Conservation (phyloP, 2,888 invertebrate genomes). For the Meliscaeva auricollis region DNA sequence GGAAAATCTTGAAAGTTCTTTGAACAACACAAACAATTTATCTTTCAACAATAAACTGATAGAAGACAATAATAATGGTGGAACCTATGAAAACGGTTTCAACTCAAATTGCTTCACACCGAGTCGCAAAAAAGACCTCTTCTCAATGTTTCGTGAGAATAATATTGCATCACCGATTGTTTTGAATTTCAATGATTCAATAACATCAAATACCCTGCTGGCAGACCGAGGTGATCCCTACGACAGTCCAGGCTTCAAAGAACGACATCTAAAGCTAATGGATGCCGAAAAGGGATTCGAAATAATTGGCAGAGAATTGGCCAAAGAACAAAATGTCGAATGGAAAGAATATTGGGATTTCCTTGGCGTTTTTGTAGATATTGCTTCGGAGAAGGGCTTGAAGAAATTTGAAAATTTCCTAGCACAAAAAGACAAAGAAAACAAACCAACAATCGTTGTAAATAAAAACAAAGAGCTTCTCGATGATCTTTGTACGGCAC, state of each 20-base stretch:
- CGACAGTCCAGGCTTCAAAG: slow-evolving; percentile 80
- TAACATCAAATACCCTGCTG: slow-evolving; percentile 31
- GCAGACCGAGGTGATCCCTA: slow-evolving; percentile 64
- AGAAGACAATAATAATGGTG: slow-evolving; percentile 69
- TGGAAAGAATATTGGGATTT: slow-evolving; percentile 99
- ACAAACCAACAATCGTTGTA: slow-evolving; percentile 47
- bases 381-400: slow-evolving; percentile 90
- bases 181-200: slow-evolving; percentile 69
- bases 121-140: slow-evolving; percentile 78
- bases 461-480: slow-evolving; percentile 69
- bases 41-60: slow-evolving; percentile 29
- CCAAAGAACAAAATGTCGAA: slow-evolving; percentile 89
- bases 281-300: slow-evolving; percentile 96
- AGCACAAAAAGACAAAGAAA: slow-evolving; percentile 73
- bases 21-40: slow-evolving; percentile 25
- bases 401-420: slow-evolving; percentile 90
- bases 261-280: slow-evolving; percentile 85
- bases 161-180: slow-evolving; percentile 76
- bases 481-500: slow-evolving; percentile 78
- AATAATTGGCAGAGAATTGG: slow-evolving; percentile 89
- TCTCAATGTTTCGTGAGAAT: slow-evolving; percentile 79
- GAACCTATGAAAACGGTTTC: slow-evolving; percentile 46
- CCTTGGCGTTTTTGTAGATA: slow-evolving; percentile 91
- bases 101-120: slow-evolving; percentile 52
- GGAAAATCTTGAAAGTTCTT: slow-evolving; percentile 5